These are phyloP conservation scores for Fistularia commersonii DNA, from an alignment of 2,797 vertebrate species.

Conservation along the genomic window DNA sequence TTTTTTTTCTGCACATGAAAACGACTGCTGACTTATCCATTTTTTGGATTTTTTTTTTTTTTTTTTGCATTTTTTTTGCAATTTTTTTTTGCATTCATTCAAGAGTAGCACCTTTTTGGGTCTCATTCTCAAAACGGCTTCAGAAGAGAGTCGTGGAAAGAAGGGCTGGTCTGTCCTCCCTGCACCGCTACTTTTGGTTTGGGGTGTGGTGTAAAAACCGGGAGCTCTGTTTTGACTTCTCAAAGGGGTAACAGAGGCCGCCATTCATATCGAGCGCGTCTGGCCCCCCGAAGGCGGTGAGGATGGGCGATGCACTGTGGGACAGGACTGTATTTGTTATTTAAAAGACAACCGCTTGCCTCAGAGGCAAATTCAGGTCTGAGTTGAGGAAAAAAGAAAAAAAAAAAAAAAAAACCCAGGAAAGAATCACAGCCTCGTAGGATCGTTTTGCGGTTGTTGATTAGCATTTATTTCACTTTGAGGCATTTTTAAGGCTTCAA, in stretches of 20 bases:
- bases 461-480: too few relatives aligned
- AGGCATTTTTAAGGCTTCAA: too few relatives aligned
- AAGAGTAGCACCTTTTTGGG: too few relatives aligned
- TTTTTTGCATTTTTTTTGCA: conserved; percentile 1
- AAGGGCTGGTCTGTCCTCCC: conserved; percentile 42
- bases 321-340: not conserved
- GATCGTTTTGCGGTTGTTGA: too few relatives aligned
- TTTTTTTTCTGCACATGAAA: not conserved
- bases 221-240: conserved; percentile 51
- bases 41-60: not conserved
- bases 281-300: conserved; percentile 1
- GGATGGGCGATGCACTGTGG: not conserved
- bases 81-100: not conserved
- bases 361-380: too few relatives aligned
- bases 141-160: conserved; percentile 15
- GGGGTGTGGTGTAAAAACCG: conserved; percentile 43
- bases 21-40: not conserved
- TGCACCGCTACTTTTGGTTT: conserved; percentile 47
- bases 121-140: not conserved
- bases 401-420: too few relatives aligned
- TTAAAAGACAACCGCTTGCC: conserved; percentile 5
- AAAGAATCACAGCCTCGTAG: too few relatives aligned
- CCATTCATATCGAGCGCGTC: conserved; percentile 46
- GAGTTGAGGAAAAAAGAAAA: too few relatives aligned
- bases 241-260: conserved; percentile 57